Evolutionary conservation across 2,113 vertebrate species (phyloP), one percentile per base, ranked within the genome.

Genomic region (Pituophis catenifer): DNA sequence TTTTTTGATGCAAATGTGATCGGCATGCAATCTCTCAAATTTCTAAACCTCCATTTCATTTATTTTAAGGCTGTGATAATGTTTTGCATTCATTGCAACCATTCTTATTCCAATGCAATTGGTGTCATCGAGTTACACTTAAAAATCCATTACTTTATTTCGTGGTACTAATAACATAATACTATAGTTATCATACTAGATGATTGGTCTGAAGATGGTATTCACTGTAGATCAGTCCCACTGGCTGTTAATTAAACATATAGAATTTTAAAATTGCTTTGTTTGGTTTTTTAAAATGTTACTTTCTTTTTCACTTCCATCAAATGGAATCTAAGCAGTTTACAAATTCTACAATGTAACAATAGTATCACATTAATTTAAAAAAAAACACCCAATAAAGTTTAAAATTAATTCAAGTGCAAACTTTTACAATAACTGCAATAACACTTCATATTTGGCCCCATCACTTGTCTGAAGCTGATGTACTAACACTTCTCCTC

Each of bases 31-130:
- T 93, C 93, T 96, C 94, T 95, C 97, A 97, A 92, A 95, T 97
- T 97, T 96, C 93, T 95, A 98, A 97, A 97, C 97, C 93, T 97
- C 91, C 93, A 95, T 94, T 96, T 97, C 98, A 97, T 96, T 95
- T 94, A 95, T 96, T 93, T 95, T 94, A 33, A 94, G 86, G 88
- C 3, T 2, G 54, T 48, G 17, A 90, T 93, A 5, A 86, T 50
- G 9, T 92, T 94, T 95, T 92, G 88, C 90, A 91, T 58, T 48
- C 9, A 52, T 94, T 29, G 89, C 24, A 93, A 9, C 19, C 91
- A 33, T 90, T 94, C 93, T 54, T 87, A 54, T 9, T 48, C 93
- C 55, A 48, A 87, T 94, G 90, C 62, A 81, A 91, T 93, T 90
- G 38, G 1, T 48, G 23, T 19, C 2, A 2, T 86, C 3, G 88